Base-by-base conservation (phyloP, 1,140 invertebrate genomes). In the Trigoniulus corallinus region DNA sequence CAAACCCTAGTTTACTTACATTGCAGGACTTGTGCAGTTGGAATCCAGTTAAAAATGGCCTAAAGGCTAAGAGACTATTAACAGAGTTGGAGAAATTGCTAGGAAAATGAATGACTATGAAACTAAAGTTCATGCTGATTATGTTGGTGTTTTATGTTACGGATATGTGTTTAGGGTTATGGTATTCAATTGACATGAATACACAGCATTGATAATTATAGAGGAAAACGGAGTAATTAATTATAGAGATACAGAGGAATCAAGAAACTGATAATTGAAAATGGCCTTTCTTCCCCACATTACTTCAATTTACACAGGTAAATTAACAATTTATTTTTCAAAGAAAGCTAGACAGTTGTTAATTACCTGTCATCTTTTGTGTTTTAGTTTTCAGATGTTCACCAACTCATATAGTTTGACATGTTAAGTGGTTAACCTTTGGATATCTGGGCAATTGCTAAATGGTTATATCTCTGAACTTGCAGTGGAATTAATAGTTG, bases 361-460 rank as follows among this genome's bases (percentile, higher is more conserved):
- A n/a, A n/a, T n/a, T n/a, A n/a, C n/a, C n/a, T n/a, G n/a, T n/a
- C n/a, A n/a, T n/a, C n/a, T n/a, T n/a, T n/a, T n/a, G n/a, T n/a
- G n/a, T n/a, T n/a, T n/a, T n/a, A n/a, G n/a, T n/a, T n/a, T 96
- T 18, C 77, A 91, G 57, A 76, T 76, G 53, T 73, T 79, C 51
- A 70, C 82, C 64, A 73, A 77, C 12, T 77, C 79, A 0, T 93
- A 76, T 57, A 82, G 88, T 29, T 67, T 78, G 1, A 72, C 82
- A 1, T 79, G 78, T 40, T 76, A 84, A 42, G 66, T 96, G 10
- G 78, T 81, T 1, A 92, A 92, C 69, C 77, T 88, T 2, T 97
- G 91, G 91, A 56, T 94, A 2, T 74, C 78, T 1, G 65, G 80
- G 1, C 89, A 96, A n/a, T n/a, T n/a, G n/a, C n/a, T n/a, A n/a